Evolutionary conservation across 2,797 vertebrate species (phyloP), one percentile per base, ranked within the genome.

Genomic region (Garrulus glandarius): DNA sequence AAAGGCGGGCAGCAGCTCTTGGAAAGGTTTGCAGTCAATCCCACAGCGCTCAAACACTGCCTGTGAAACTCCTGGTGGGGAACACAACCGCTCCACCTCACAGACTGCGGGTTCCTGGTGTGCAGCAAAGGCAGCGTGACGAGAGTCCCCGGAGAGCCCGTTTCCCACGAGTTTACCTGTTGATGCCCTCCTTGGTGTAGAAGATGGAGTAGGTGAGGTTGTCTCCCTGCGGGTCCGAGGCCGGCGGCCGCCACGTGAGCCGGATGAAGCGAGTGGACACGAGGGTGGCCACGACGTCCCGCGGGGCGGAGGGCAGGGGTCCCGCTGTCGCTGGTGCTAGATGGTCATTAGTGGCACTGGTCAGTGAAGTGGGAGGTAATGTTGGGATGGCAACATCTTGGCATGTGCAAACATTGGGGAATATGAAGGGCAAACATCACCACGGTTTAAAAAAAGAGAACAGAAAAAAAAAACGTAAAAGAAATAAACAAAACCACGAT

Each of bases 261-360:
- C 99, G 99, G 98, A 99, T 99, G 99, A 99, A 99, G 94, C 99
- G 99, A 29, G 99, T 99, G 96, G 99, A 99, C 89, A 99, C 99
- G 44, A 99, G 98, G 10, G 99, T 99, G 55, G 99, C 99, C 98
- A 99, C 99, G 14, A 99, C 99, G 8, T 99, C 99, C 30, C 99
- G 98, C 5, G 99, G 99, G 36, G 98, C 98, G 6, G 99, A 99
- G 96, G 99, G 99, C 83, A 98, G 93, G 46, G 99, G 99, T 96
- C 99, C 99, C 36, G 98, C 96, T 43, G 98, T 96, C 24, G 99
- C 99, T 99, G 99, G 98, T 98, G 99, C 99, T 99, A 99, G 99
- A 99, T 99, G 99, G 99, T 99, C 99, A 99, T 99, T 98, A 99
- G 99, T 99, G 98, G 99, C 99, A 99, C 98, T 99, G 99, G 99